Base-by-base conservation (phyloP, 2,888 invertebrate species). In the Scaptomyza polygonia region DNA sequence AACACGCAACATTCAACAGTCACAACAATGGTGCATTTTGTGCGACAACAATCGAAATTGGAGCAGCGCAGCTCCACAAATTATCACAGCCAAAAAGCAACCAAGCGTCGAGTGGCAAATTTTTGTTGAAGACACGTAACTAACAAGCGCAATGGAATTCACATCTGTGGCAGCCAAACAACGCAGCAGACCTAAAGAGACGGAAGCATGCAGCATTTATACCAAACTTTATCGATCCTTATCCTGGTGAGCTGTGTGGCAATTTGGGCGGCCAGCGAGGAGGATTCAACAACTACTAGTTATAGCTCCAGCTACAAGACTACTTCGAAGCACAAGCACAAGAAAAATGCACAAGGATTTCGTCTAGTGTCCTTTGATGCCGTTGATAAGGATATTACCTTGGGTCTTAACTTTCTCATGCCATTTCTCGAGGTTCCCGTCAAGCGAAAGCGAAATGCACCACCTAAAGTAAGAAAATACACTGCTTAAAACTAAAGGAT, bases 401-500 rank as follows among this genome's bases (percentile, higher is more conserved):
- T 89, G 43, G 89, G 89, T 1, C 51, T 90, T 55, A 88, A 90
- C 61, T 84, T 87, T 32, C 43, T 87, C 27, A 43, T 89, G 69
- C 89, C 89, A 3, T 90, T 90, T 32, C 27, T 89, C 0, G 79
- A 86, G 52, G 80, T 90, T 57, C 90, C 90, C 1, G 54, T 88
- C 11, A 76, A 77, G 18, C 81, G 84, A 0, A 79, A 79, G 9
- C 62, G 77, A 2, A 73, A 82, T 36, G 87, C 68, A 2, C 77
- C 86, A 1, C 75, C 79, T 0, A 73, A 61, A 67, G 84, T 84
- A 63, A 42, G 45, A 32, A n/a, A n/a, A n/a, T n/a, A n/a, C n/a
- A n/a, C n/a, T n/a, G n/a, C n/a, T n/a, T n/a, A n/a, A n/a, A n/a
- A n/a, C n/a, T n/a, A n/a, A n/a, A n/a, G n/a, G n/a, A n/a, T n/a